Conservation (phyloP, 53 echinoderm and acorn worm species). For the Temnopleurus reevesii region DNA sequence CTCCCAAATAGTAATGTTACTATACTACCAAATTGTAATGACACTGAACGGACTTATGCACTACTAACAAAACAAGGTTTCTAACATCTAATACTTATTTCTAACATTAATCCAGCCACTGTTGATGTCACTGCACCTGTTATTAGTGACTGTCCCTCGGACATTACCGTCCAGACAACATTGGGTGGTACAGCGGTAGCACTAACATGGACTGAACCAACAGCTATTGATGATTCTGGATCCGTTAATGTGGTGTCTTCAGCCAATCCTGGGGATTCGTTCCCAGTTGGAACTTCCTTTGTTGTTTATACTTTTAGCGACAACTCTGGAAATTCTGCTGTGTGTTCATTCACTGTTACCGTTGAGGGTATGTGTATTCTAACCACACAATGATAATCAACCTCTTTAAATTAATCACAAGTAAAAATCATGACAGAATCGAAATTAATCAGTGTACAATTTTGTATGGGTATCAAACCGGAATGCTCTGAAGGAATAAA, state of each 20-base stretch:
- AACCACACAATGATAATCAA: no score
- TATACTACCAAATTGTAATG: no score
- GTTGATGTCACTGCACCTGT: background rate
- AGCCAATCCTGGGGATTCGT: constrained; percentile 47
- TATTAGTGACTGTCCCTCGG: background rate
- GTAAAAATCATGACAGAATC: no score
- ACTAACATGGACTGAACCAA: constrained; percentile 41
- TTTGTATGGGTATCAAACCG: no score
- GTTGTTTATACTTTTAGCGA: constrained; percentile 74
- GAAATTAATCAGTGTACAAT: no score
- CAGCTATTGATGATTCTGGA: constrained; percentile 15
- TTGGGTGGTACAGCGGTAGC: constrained; percentile 15
- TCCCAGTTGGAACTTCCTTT: constrained; percentile 62
- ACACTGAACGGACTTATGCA: no score
- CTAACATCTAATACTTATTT: background rate
- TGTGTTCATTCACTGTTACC: constrained; percentile 17
- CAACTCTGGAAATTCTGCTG: background rate
- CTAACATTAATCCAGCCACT: constrained; percentile 24
- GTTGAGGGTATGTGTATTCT: constrained; percentile 7
- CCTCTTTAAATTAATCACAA: no score
- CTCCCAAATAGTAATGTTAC: no score
- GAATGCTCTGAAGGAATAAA: no score
- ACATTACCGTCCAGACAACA: constrained; percentile 37
- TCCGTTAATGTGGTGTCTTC: constrained; percentile 30
- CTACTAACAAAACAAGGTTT: no score